A percentile compares a stretch with the other conserved stretches of the same genome.
These are phyloP conservation scores for Rhinolophus ferrumequinum DNA, from an alignment of 2,113 vertebrate species.

Conservation along the genomic window DNA sequence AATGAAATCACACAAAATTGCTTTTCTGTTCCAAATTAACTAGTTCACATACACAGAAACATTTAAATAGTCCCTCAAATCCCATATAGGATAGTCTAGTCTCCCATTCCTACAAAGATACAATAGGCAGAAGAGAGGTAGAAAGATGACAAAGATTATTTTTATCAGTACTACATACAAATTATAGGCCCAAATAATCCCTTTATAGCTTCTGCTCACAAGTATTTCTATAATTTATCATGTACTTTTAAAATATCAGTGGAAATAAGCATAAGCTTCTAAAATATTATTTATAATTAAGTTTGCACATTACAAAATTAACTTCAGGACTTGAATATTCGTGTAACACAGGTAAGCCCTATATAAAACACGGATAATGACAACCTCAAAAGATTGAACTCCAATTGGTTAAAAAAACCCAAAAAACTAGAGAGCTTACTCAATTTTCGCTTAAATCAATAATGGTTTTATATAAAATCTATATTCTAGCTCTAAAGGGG, in stretches of 20 bases:
- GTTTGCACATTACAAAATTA: constrained; percentile 15
- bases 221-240: not conserved
- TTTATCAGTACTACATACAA: not conserved
- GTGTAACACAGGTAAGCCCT: not conserved
- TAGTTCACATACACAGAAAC: not conserved
- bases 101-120: not conserved
- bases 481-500: not conserved
- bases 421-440: not conserved
- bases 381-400: not conserved
- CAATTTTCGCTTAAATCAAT: constrained; percentile 23
- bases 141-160: not conserved
- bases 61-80: not conserved
- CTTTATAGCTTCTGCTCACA: not conserved
- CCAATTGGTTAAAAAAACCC: not conserved
- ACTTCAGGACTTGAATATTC: not conserved
- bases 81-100: not conserved
- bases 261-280: not conserved
- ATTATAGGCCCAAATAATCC: not conserved
- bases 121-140: not conserved
- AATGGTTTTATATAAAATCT: not conserved
- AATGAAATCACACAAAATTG: not conserved
- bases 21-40: constrained; percentile 40
- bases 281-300: constrained; percentile 27
- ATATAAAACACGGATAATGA: not conserved
- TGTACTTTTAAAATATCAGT: not conserved